Conservation (phyloP, 2,888 invertebrate species). For the Melinaea marsaeus region DNA sequence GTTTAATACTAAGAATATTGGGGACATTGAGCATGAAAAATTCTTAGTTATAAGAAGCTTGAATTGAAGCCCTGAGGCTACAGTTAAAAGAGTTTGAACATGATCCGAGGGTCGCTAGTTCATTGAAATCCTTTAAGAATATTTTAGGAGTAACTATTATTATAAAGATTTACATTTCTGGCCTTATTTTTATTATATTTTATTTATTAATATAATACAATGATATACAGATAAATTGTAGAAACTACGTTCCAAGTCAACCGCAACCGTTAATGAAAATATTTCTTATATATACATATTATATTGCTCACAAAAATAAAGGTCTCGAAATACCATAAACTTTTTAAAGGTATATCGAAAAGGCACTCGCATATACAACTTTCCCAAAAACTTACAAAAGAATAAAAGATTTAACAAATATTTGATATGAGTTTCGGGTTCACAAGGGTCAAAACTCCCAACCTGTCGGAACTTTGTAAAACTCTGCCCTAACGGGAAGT, state of each 20-base stretch:
- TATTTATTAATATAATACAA: neutral
- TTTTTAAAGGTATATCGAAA: slow-evolving; percentile 14
- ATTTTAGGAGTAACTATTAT: neutral
- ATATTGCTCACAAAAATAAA: no score
- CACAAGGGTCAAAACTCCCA: slow-evolving; percentile 17
- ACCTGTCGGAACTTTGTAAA: slow-evolving; percentile 28
- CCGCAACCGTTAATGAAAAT: no score
- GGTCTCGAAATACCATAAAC: no score
- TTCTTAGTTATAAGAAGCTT: slow-evolving; percentile 1
- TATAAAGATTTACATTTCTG: neutral
- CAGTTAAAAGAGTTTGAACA: slow-evolving; percentile 5
- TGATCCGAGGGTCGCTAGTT: slow-evolving; percentile 3
- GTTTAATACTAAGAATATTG: slow-evolving; percentile 2
- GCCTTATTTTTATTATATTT: neutral
- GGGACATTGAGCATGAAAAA: neutral
- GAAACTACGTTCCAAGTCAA: no score
- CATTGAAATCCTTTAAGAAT: neutral
- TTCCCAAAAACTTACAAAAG: no score
- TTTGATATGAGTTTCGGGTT: slow-evolving; percentile 20
- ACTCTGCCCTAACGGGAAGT: slow-evolving; percentile 27
- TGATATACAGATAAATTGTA: no score
- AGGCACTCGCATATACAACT: no score
- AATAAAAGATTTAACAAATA: slow-evolving; percentile 17
- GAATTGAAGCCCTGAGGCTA: slow-evolving; percentile 4
- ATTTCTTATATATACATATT: no score